Evolutionary conservation across 2,797 vertebrate genomes (phyloP), one percentile per base, ranked within the genome.

Genomic region (Enteromius fasciolatus): DNA sequence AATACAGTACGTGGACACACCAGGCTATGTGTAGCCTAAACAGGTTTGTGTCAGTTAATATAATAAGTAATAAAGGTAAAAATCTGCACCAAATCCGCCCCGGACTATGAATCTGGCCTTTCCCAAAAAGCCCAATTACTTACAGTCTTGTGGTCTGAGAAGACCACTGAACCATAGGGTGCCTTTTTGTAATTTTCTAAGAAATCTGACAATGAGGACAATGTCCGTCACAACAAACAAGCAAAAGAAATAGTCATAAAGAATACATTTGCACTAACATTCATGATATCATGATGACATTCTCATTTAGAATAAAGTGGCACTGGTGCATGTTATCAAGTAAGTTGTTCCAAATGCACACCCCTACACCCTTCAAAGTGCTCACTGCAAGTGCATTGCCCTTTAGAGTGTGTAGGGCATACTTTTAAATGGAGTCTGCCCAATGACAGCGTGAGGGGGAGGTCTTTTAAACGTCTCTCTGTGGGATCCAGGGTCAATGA

Each of bases 121-220:
- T 52, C 70, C 48, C 48, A 74, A 36, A 36, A 52, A 48, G 11
- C 31, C 54, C 72, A 57, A 31, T 74, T 74, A 74, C 72, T 74
- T 54, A n/a, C 18, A 74, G 18, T 57, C 20, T 74, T 54, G 33
- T 57, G 50, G 20, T 36, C 50, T 39, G 46, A 33, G 25, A 52
- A 31, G 70, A 7, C 46, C 18, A 73, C 46, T 33, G 18, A 20
- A 33, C 20, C 1, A 0, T 14, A 33, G 48, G 28, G 28, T 50
- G 28, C 48, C 17, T 50, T 36, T 36, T 36, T 36, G 36, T 36
- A 36, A 36, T 36, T 23, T 68, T 44, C 36, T 66, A 66, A 20
- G 52, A 57, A 57, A n/a, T 54, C 52, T 54, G 20, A 54, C 52
- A 64, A 41, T 14, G 39, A 25, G 36, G 67, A 69, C 5, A 25